phyloP scores from a whole-genome alignment of 2,888 invertebrate genomes.

The Aspidiotus destructor region DNA sequence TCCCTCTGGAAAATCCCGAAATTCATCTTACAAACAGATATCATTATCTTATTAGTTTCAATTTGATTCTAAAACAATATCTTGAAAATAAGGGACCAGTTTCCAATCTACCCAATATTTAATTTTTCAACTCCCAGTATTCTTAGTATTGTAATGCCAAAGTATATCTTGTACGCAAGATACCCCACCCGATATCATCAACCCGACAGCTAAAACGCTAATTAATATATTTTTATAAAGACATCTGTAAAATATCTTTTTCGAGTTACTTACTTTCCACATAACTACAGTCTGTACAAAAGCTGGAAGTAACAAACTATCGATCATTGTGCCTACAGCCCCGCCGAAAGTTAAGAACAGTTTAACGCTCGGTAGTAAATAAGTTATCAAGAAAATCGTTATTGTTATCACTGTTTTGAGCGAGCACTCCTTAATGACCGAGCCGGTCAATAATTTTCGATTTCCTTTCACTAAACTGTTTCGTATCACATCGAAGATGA shows the following conservation, averaged over 20 bases:
- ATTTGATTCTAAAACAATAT: too few species aligned
- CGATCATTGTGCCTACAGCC: slow-evolving; percentile 73
- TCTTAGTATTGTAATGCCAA: too few species aligned
- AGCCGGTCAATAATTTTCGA: slow-evolving; percentile 51
- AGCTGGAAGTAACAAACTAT: slow-evolving; percentile 83
- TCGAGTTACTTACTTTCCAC: background rate
- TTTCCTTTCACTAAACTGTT: slow-evolving; percentile 58
- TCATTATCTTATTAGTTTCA: too few species aligned
- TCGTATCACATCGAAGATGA: slow-evolving; percentile 88
- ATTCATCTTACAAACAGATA: too few species aligned
- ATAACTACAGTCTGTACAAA: slow-evolving; percentile 67
- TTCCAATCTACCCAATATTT: too few species aligned
- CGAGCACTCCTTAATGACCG: slow-evolving; percentile 58
- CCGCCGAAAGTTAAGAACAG: slow-evolving; percentile 66
- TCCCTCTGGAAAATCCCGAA: too few species aligned
- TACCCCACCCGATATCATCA: too few species aligned
- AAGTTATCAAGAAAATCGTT: slow-evolving; percentile 58
- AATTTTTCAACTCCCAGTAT: too few species aligned
- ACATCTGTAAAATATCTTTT: background rate
- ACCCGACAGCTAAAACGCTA: background rate
- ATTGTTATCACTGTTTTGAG: slow-evolving; percentile 67
- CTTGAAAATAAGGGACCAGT: too few species aligned
- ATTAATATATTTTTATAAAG: background rate
- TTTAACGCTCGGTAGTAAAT: slow-evolving; percentile 68
- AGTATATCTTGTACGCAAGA: too few species aligned